Conservation (phyloP, 2,113 vertebrate genomes). For the Serinus canaria region DNA sequence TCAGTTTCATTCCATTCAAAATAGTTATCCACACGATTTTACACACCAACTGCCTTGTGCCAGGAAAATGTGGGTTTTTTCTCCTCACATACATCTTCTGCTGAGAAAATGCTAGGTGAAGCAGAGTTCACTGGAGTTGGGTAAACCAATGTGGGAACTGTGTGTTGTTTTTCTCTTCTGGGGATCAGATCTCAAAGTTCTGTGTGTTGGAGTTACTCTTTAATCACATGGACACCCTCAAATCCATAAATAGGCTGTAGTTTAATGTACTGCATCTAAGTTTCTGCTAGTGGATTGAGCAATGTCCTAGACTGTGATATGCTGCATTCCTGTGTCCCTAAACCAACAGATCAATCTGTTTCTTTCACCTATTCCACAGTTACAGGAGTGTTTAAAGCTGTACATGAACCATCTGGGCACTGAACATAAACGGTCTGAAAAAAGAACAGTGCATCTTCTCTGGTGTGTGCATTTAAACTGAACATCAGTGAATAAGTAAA, state of each 20-base stretch:
- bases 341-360: background rate
- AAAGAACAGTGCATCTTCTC: background rate
- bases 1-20: background rate
- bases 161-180: background rate
- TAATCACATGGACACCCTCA: background rate
- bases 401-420: fast-evolving
- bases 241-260: background rate
- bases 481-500: background rate
- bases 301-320: background rate
- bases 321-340: background rate
- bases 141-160: background rate
- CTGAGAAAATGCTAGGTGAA: background rate
- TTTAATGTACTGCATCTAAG: background rate
- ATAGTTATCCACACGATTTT: background rate
- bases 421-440: fast-evolving
- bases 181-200: background rate
- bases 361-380: background rate
- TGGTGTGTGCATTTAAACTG: background rate
- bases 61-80: background rate
- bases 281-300: background rate
- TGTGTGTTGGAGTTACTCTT: background rate
- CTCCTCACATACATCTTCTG: background rate
- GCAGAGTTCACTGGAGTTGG: background rate
- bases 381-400: background rate
- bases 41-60: background rate